Percentiles rank a stretch among this genome's conserved stretches.
Evolutionary conservation across 2,888 invertebrate species (phyloP).

Genomic region (Onthophagus sagittarius): DNA sequence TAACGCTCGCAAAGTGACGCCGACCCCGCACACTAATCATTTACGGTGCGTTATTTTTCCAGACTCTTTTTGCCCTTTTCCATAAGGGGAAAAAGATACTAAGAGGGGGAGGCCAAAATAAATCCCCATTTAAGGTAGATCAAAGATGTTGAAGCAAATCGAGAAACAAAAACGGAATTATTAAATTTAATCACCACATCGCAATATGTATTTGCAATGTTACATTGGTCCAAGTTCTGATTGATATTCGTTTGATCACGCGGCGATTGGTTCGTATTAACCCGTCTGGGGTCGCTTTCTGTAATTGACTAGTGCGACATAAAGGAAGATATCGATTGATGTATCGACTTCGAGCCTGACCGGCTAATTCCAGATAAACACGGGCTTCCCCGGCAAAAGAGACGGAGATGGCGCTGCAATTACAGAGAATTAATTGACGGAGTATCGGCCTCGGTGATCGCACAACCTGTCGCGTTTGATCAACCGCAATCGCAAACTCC

Average conservation of each 20-base stretch:
- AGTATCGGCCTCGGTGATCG: conserved; percentile 1
- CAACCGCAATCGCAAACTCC: neutral
- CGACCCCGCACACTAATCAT: conserved; percentile 14
- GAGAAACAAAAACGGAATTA: no score
- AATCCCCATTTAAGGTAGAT: neutral
- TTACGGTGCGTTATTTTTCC: conserved; percentile 8
- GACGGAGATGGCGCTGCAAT: conserved; percentile 2
- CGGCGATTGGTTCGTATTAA: neutral
- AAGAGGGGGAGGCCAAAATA: neutral
- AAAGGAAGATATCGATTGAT: conserved; percentile 5
- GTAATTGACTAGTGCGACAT: conserved; percentile 6
- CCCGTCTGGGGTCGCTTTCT: neutral
- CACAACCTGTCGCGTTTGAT: neutral
- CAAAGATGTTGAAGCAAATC: neutral
- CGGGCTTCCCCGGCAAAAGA: neutral
- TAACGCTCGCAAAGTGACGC: neutral
- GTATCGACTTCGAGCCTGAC: neutral
- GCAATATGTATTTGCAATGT: neutral
- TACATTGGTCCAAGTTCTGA: neutral
- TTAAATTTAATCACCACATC: no score
- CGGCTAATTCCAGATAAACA: conserved; percentile 4
- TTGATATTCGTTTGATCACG: conserved; percentile 5
- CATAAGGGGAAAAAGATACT: neutral
- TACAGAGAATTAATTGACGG: conserved; percentile 9
- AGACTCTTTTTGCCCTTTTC: conserved; percentile 1